Evolutionary conservation across 1,140 invertebrate genomes (phyloP), one percentile per base, ranked within the genome.

Genomic region (Leptopilina clavipes): DNA sequence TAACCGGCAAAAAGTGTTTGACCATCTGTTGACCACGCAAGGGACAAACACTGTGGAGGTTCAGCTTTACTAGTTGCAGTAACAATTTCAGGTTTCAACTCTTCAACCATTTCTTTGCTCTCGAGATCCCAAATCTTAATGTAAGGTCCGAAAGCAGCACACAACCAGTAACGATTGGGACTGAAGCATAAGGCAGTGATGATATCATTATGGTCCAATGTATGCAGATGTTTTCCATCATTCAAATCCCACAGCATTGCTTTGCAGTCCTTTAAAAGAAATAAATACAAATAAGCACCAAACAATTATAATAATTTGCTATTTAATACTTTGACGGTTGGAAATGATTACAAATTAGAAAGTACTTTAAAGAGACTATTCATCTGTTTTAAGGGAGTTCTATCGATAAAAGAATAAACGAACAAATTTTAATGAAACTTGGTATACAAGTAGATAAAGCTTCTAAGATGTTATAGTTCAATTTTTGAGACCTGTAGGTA

Each of bases 91-190:
- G 98, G 97, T 88, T 96, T 96, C 59, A 99, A 92, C 92, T 99
- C 98, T 91, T 99, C 98, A 83, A 99, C 98, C 93, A 99, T 97
- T 89, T 98, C 97, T 92, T 99, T 99, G 91, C 97, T 98, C 92
- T 99, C 98, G 87, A 99, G 93, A 93, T 99, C 98, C 98, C 99
- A 99, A 88, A 99, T 99, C 92, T 99, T 99, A 88, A 99, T 99
- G 82, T 95, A 96, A 74, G 98, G 97, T 84, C 99, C 99, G 88
- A 97, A 99, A n/a, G 99, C 99, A 86, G 98, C 99, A 92, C 99
- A 99, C 14, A 99, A 93, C 99, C 99, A 99, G 89, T 99, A 99
- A 89, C 99, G 95, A 92, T 99, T 99, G 71, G 99, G 99, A 84
- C 97, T 99, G 94, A 99, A 99, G 94, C 97, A 98, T 81, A 99